Percentiles rank a stretch among this genome's conserved stretches.
These are phyloP conservation scores for Phylloscopus whistleri DNA, from an alignment of 2,113 vertebrate genomes.

Conservation along the genomic window DNA sequence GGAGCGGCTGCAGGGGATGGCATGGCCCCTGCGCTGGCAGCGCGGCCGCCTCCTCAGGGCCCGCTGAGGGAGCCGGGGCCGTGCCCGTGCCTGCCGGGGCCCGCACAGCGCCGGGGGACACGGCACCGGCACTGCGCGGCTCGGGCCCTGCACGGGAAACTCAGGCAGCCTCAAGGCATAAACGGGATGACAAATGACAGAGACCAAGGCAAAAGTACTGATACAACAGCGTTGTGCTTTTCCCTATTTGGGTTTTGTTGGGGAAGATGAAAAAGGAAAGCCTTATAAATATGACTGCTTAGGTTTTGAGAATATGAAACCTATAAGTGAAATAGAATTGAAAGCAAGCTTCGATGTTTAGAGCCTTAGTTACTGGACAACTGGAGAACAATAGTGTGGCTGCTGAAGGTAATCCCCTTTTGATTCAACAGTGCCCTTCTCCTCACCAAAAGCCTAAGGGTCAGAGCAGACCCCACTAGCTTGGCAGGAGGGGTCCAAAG, in stretches of 20 bases:
- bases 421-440: no score
- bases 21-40: conserved; percentile 50
- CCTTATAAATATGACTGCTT: no score
- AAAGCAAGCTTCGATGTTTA: no score
- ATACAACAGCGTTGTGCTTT: neutral
- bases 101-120: neutral
- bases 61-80: neutral
- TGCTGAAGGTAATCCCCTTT: no score
- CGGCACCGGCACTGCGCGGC: neutral
- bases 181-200: neutral
- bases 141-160: neutral
- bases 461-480: no score
- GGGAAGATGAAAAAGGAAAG: no score
- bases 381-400: no score
- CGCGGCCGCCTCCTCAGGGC: conserved; percentile 29
- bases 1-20: conserved; percentile 30
- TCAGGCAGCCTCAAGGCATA: accelerated
- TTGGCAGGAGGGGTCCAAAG: no score
- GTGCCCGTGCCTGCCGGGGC: neutral
- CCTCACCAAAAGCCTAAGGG: no score
- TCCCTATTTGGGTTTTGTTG: neutral
- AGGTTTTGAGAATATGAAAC: no score
- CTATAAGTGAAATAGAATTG: no score
- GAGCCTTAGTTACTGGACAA: no score
- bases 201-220: neutral